A percentile compares a stretch with the other conserved stretches of the same genome.
These are phyloP conservation scores for Mugil cephalus DNA, from an alignment of 2,113 vertebrate genomes.

Conservation along the genomic window DNA sequence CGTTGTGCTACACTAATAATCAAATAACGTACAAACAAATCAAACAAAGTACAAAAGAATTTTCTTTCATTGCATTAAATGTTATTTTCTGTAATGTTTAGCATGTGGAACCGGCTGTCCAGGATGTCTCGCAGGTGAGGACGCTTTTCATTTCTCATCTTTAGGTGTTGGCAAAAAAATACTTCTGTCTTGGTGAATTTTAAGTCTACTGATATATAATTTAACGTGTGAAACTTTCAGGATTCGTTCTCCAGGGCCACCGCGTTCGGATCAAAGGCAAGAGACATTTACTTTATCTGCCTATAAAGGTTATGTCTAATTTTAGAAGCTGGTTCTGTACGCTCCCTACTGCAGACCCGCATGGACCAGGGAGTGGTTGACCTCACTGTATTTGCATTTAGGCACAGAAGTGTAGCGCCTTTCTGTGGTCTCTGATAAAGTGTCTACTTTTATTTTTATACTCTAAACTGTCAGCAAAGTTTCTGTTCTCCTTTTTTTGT, in stretches of 20 bases:
- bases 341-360: not conserved
- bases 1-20: not conserved
- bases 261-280: constrained; percentile 60
- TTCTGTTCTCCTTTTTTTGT: constrained; percentile 51
- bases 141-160: not conserved
- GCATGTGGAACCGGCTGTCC: constrained; percentile 74
- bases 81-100: constrained; percentile 38
- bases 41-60: no score
- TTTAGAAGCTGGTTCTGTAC: not conserved
- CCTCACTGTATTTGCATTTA: constrained; percentile 7
- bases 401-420: not conserved
- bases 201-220: not conserved
- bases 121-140: constrained; percentile 76
- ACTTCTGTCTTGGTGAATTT: not conserved
- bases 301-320: not conserved
- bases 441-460: constrained; percentile 9
- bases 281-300: not conserved
- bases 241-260: constrained; percentile 36
- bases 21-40: not conserved
- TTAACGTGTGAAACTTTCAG: constrained; percentile 32
- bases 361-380: not conserved
- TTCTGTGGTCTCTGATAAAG: not conserved
- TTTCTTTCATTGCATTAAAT: not conserved
- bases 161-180: not conserved
- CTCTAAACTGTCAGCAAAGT: constrained; percentile 27